Base-by-base conservation (phyloP, 1,140 invertebrate species). In the Solenopsis invicta region DNA sequence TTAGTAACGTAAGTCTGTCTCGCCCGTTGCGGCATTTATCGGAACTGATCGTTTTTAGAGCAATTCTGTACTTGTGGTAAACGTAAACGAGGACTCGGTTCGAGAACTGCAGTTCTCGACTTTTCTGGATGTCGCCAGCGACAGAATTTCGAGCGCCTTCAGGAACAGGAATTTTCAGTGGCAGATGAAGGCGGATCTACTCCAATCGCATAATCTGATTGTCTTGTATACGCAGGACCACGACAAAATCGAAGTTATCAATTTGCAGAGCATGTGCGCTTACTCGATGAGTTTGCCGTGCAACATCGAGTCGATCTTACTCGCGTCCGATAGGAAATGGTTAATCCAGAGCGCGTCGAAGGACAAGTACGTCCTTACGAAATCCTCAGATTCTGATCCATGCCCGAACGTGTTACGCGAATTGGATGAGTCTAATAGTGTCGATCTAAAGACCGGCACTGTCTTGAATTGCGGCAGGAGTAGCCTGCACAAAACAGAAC, bases 331-430 rank as follows among this genome's bases (percentile, higher is more conserved):
- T 9, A 88, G 93, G 48, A 94, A 94, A 76, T 96, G 94, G 95
- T 78, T 96, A 9, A 81, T 96, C 29, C 94, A 94, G 67, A 94
- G 91, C 82, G 91, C 78, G 37, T 81, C 62, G 18, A 91, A 87
- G 56, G 91, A 91, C 34, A 94, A 93, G 77, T 94, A 93, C 75
- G 61, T 95, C 59, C 88, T 95, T 8, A 85, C 92, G 66, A 95
- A 95, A 89, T 89, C 87, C 0, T 41, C 64, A 1, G 69, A 89
- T 0, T 52, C 86, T 0, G 56, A 88, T 9, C 91, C 93, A 0
- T 94, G 94, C 85, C 94, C 95, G 6, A 94, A 93, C 85, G 67
- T 94, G 48, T 92, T 96, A 6, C 91, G 91, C 81, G 87, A 93
- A 45, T 75, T 96, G 9, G 84, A 92, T 9, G 94, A 94, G 41